Evolutionary conservation across 2,797 vertebrate genomes (phyloP).

Genomic region (Sebastes ruberrimus): DNA sequence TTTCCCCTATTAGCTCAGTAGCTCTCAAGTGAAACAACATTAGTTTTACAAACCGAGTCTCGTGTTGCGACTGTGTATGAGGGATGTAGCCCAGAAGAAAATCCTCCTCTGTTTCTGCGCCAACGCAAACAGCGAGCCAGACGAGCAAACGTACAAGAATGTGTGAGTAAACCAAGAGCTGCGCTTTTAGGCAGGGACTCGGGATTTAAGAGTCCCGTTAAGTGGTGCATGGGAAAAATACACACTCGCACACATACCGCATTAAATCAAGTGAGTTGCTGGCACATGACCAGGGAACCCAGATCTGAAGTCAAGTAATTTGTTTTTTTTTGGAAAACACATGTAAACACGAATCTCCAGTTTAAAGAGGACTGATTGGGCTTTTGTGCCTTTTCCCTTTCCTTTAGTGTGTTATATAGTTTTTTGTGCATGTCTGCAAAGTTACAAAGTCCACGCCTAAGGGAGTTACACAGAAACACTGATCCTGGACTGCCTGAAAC

Average conservation of each 20-base stretch:
- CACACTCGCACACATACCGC: slow-evolving; percentile 51
- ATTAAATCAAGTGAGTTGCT: slow-evolving; percentile 59
- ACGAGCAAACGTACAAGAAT: slow-evolving; percentile 59
- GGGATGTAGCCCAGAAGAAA: slow-evolving; percentile 37
- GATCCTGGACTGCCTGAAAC: too few relatives aligned
- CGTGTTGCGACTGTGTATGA: slow-evolving; percentile 47
- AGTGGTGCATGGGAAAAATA: slow-evolving; percentile 67
- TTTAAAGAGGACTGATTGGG: background rate
- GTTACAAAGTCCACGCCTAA: too few relatives aligned
- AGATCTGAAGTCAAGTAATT: background rate
- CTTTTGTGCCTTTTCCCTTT: too few relatives aligned
- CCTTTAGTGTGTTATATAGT: too few relatives aligned
- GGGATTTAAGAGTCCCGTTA: slow-evolving; percentile 47
- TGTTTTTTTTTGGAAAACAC: background rate
- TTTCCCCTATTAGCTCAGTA: slow-evolving; percentile 3
- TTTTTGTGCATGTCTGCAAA: too few relatives aligned
- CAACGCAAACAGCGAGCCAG: slow-evolving; percentile 65
- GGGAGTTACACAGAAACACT: too few relatives aligned
- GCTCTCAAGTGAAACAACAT: slow-evolving; percentile 41
- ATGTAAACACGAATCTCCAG: background rate
- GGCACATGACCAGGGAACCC: slow-evolving; percentile 4
- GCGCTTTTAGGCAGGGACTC: slow-evolving; percentile 56
- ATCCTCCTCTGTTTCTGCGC: slow-evolving; percentile 44
- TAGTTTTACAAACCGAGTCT: slow-evolving; percentile 50
- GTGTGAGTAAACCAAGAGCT: slow-evolving; percentile 48